Conservation (phyloP, 2,888 invertebrate species). For the Drosophila anomelani region DNA sequence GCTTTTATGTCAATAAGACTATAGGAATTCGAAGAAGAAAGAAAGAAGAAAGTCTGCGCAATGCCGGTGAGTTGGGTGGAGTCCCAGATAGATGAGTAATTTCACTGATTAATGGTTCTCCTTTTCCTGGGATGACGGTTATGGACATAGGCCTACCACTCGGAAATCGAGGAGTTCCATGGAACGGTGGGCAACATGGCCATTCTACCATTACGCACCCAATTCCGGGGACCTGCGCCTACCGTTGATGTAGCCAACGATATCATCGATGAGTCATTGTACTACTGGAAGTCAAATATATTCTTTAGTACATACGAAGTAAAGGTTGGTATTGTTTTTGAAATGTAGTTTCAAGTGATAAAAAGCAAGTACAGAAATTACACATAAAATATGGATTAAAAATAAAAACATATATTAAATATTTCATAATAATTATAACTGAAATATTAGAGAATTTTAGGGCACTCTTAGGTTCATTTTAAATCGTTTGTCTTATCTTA, state of each 20-base stretch:
- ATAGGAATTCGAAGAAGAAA: not conserved
- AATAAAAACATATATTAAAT: not conserved
- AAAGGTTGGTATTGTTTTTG: slow-evolving; percentile 87
- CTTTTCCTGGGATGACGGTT: not conserved
- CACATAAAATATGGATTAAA: not conserved
- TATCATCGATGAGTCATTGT: slow-evolving; percentile 98
- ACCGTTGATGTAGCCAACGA: slow-evolving; percentile 90
- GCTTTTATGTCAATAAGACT: slow-evolving; percentile 4
- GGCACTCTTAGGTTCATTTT: too few species aligned
- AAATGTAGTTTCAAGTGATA: not conserved
- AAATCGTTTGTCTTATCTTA: not conserved
- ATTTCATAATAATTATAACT: not conserved
- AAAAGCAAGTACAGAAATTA: not conserved
- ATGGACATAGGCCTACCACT: slow-evolving; percentile 94
- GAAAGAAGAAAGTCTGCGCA: not conserved
- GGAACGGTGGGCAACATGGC: slow-evolving; percentile 96
- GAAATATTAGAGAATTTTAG: not conserved
- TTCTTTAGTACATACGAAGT: slow-evolving; percentile 99
- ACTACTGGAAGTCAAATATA: slow-evolving; percentile 99
- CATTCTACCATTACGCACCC: slow-evolving; percentile 94
- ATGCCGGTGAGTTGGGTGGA: slow-evolving; percentile 20
- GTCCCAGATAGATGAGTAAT: not conserved
- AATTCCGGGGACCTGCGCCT: slow-evolving; percentile 96
- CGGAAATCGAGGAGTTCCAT: slow-evolving; percentile 90
- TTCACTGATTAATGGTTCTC: not conserved